phyloP scores from a whole-genome alignment of 2,113 vertebrate species.

The Cyprinodon brontotheroides region DNA sequence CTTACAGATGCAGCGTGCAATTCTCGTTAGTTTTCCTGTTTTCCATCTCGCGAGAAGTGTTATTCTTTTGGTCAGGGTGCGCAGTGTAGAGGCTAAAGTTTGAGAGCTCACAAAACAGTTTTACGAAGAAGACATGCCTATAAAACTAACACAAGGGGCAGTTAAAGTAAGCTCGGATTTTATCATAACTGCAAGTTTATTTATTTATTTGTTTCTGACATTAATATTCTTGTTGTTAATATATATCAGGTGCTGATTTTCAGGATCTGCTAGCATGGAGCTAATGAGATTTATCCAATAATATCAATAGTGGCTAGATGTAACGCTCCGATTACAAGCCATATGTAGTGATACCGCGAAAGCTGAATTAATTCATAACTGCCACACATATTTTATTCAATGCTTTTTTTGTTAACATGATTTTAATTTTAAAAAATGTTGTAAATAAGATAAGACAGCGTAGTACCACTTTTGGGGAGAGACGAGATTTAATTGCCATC shows the following conservation, averaged over 20 bases:
- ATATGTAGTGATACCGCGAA: not conserved
- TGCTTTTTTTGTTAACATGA: not conserved
- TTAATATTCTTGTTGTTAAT: not conserved
- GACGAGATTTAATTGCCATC: not conserved
- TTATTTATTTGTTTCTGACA: not conserved
- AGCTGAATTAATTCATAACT: not conserved
- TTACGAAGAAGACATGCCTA: constrained; percentile 32
- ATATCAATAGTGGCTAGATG: not conserved
- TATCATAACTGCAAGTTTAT: not conserved
- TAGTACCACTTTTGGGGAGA: not conserved
- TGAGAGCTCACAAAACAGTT: not conserved
- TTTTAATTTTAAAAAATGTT: not conserved
- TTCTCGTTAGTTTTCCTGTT: not conserved
- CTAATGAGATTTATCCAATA: constrained; percentile 19
- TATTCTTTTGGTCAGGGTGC: not conserved
- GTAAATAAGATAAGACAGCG: too few relatives aligned
- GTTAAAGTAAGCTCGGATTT: constrained; percentile 45
- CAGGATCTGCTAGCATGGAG: constrained; percentile 31
- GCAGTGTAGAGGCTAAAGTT: not conserved
- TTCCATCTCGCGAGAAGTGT: constrained; percentile 47
- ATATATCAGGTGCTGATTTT: too few relatives aligned
- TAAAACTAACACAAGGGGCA: constrained; percentile 59
- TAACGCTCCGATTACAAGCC: not conserved
- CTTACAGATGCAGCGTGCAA: not conserved
- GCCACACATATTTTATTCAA: not conserved